Conservation (phyloP, 2,797 vertebrate genomes). For the Peromyscus nudipes region DNA sequence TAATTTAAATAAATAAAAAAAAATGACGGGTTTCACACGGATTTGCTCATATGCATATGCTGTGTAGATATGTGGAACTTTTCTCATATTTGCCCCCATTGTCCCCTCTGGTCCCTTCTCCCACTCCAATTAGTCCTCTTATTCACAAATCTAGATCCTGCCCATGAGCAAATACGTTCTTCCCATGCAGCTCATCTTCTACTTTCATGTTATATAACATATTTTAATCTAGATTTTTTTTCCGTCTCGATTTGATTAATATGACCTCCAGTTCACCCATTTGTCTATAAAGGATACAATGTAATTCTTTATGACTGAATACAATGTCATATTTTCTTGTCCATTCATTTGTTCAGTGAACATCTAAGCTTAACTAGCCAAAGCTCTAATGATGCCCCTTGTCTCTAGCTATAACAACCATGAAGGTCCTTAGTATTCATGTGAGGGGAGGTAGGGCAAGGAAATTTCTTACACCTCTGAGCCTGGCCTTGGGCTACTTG, state of each 20-base stretch:
- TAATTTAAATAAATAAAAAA: no score
- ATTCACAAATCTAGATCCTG: background rate
- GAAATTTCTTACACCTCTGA: background rate
- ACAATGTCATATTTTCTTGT: background rate
- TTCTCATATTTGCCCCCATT: background rate
- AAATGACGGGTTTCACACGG: background rate
- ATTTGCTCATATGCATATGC: background rate
- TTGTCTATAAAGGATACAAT: background rate
- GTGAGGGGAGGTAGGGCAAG: background rate
- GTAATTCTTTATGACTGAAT: background rate
- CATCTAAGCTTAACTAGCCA: background rate
- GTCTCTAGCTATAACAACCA: background rate
- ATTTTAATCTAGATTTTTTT: background rate
- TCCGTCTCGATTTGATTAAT: background rate
- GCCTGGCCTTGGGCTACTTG: background rate
- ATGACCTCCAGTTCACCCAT: background rate
- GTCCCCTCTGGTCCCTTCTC: background rate
- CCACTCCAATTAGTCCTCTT: background rate
- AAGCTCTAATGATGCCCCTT: background rate
- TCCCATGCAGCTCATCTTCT: background rate
- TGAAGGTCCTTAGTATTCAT: background rate
- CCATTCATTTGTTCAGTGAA: background rate
- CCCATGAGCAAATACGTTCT: background rate
- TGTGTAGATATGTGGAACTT: background rate
- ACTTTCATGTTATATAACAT: background rate